Base-by-base conservation (phyloP, 2,888 invertebrate genomes). In the Thumatha senex region DNA sequence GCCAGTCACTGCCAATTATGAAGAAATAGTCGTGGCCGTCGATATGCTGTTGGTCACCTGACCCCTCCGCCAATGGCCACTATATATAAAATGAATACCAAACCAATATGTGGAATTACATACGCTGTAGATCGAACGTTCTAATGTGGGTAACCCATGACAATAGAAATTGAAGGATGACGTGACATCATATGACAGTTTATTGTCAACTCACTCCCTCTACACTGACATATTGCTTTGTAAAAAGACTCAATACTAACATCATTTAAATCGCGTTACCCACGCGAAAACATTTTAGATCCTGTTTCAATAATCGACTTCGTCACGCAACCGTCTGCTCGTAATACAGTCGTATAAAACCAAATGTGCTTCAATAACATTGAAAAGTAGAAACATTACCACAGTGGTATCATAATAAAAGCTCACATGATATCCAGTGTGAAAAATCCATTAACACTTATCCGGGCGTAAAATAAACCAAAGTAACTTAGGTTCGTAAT, bases 381-480 rank as follows among this genome's bases (percentile, higher is more conserved):
- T 73, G 79, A 78, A 77, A 80, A 78, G 74, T 78, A 75, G 74
- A 77, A 70, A 74, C 74, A 80, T 83, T 80, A 81, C 78, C 71
- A 63, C 70, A 55, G 53, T 54, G 58, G 79, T 82, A 80, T 84
- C 77, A 80, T 83, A 86, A 86, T 86, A 87, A 86, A 88, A 84
- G 58, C 72, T 65, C 78, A 68, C 70, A 66, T 76, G 71, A 72
- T 71, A 76, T 76, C 67, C 70, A 63, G 70, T 68, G 70, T 74
- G 78, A 78, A 79, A 81, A 78, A 80, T 82, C 82, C 82, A 87
- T 86, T 88, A 85, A 80, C 78, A 78, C 73, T 75, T 73, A 79
- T 76, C 79, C 75, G 69, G 58, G 75, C 70, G 76, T 78, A 77
- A 82, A 81, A 81, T 80, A 80, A 80, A 77, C 73, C 72, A 72